phyloP scores from a whole-genome alignment of 2,888 invertebrate species.

The Sinohyriopsis cumingii region DNA sequence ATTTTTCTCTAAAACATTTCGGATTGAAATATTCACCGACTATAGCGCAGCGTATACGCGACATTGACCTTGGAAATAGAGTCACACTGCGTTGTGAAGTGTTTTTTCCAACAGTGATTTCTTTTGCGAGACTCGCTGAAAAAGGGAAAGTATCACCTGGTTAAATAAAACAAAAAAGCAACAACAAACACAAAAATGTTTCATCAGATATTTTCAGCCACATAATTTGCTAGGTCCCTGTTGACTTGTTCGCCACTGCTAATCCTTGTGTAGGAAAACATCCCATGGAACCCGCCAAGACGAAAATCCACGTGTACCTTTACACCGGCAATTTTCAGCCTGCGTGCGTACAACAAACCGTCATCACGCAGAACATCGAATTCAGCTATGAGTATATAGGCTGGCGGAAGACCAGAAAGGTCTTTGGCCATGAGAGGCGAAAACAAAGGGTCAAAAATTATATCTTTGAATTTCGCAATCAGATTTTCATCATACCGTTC shows the following conservation, averaged over 20 bases:
- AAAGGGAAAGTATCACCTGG: too few species aligned
- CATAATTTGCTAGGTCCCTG: neutral
- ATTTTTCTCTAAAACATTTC: too few species aligned
- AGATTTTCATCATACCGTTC: conserved; percentile 7
- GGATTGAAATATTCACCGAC: too few species aligned
- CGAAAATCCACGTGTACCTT: conserved; percentile 27
- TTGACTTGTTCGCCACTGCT: conserved; percentile 3
- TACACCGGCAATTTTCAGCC: conserved; percentile 55
- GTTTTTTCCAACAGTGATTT: too few species aligned
- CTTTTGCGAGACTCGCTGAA: too few species aligned
- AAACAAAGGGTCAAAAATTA: conserved; percentile 41
- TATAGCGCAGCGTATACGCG: too few species aligned
- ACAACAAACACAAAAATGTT: too few species aligned
- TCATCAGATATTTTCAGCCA: neutral
- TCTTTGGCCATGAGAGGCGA: conserved; percentile 64
- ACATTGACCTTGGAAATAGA: too few species aligned
- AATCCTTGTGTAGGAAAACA: conserved; percentile 18
- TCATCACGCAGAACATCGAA: conserved; percentile 70
- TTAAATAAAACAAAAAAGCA: too few species aligned
- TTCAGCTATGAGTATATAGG: conserved; percentile 65
- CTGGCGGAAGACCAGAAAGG: conserved; percentile 52
- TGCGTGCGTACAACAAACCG: conserved; percentile 60
- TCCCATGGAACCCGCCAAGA: conserved; percentile 16
- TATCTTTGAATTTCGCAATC: conserved; percentile 15
- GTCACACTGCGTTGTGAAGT: too few species aligned